Evolutionary conservation across 35 echinoderm and acorn worm species (phyloP).

Genomic region (Strongylocentrotus purpuratus): DNA sequence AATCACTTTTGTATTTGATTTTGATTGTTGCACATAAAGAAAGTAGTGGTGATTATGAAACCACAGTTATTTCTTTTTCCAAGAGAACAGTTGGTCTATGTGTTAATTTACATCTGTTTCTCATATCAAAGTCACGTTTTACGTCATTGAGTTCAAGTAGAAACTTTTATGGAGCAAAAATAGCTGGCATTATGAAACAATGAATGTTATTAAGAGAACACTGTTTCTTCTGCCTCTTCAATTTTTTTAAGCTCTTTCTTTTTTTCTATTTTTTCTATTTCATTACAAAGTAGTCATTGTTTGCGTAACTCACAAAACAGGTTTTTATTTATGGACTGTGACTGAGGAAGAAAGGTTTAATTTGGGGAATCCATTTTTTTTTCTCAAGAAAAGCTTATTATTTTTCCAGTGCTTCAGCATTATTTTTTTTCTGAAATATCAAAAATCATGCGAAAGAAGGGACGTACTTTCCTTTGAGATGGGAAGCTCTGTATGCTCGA

Average conservation of each 20-base stretch:
- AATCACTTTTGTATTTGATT: too few relatives aligned
- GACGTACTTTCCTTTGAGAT: background rate
- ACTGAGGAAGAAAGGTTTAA: too few relatives aligned
- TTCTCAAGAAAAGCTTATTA: too few relatives aligned
- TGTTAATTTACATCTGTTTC: background rate
- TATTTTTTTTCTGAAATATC: background rate
- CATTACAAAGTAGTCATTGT: too few relatives aligned
- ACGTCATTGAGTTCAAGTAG: background rate
- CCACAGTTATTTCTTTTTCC: too few relatives aligned
- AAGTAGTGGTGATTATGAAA: too few relatives aligned
- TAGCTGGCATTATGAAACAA: background rate
- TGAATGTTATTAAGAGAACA: background rate
- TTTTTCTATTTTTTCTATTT: background rate
- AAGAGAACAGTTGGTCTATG: background rate
- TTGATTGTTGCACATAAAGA: too few relatives aligned
- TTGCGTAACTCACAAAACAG: too few relatives aligned
- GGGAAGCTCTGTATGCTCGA: background rate
- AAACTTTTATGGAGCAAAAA: background rate
- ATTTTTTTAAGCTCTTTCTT: background rate
- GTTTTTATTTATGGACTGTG: too few relatives aligned
- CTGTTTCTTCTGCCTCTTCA: background rate
- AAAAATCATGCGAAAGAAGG: background rate
- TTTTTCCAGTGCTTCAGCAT: background rate
- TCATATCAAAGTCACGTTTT: background rate
- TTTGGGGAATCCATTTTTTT: too few relatives aligned